Evolutionary conservation across 2,888 invertebrate genomes (phyloP).

Genomic region (Cosmia pyralina): DNA sequence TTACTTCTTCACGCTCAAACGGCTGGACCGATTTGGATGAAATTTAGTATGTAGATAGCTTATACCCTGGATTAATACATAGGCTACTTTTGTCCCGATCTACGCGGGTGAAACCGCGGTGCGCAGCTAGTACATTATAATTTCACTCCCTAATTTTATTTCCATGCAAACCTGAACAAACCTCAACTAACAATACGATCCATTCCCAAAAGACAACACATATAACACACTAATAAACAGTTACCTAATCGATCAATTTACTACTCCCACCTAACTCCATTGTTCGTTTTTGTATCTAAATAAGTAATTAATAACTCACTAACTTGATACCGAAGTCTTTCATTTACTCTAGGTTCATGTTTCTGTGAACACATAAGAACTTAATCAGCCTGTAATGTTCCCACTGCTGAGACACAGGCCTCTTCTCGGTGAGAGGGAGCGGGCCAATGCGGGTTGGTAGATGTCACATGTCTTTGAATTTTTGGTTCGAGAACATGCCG

Average conservation of each 20-base stretch:
- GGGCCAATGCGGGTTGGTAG: too few relatives aligned
- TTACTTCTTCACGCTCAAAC: too few relatives aligned
- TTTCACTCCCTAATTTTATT: background rate
- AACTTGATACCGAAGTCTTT: slow-evolving; percentile 10
- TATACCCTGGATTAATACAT: too few relatives aligned
- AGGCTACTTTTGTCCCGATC: too few relatives aligned
- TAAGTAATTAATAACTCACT: slow-evolving; percentile 35
- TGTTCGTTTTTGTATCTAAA: slow-evolving; percentile 31
- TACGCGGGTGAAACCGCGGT: too few relatives aligned
- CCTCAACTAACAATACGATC: background rate
- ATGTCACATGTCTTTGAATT: too few relatives aligned
- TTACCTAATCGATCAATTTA: slow-evolving; percentile 37
- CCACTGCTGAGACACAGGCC: too few relatives aligned
- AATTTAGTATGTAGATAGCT: too few relatives aligned
- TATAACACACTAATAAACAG: slow-evolving; percentile 12
- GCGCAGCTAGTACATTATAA: background rate
- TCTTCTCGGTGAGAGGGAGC: too few relatives aligned
- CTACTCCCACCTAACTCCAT: slow-evolving; percentile 4
- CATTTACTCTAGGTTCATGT: background rate
- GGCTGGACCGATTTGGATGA: too few relatives aligned
- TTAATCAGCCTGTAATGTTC: too few relatives aligned
- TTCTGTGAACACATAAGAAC: background rate
- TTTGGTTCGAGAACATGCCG: too few relatives aligned
- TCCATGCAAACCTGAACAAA: background rate
- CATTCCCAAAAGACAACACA: slow-evolving; percentile 2